Percentiles rank a stretch among this genome's conserved stretches.
These are phyloP conservation scores for Glaucomys volans DNA, from an alignment of 2,113 vertebrate species.

Conservation along the genomic window DNA sequence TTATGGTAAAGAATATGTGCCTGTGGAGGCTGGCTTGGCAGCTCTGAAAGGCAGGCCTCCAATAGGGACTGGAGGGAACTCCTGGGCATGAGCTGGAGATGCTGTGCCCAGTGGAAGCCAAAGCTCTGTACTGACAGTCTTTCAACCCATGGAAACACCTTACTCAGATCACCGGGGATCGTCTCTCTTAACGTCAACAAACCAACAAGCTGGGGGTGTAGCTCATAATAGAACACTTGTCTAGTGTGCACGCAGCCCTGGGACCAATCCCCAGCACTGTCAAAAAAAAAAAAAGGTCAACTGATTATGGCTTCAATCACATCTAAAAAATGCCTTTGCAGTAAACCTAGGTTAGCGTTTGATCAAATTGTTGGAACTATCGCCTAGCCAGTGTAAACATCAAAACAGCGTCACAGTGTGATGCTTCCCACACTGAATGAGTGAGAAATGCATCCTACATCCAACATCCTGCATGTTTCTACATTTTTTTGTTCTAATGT, in stretches of 20 bases:
- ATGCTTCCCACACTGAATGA: neutral
- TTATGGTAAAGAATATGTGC: neutral
- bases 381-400: neutral
- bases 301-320: neutral
- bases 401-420: neutral
- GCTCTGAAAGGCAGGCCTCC: neutral
- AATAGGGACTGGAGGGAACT: neutral
- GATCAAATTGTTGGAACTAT: neutral
- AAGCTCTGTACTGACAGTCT: neutral
- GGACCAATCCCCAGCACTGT: neutral
- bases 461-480: no score
- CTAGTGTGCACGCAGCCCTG: neutral
- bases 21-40: no score
- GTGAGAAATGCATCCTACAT: neutral
- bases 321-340: neutral
- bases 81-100: rapidly evolving
- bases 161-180: no score
- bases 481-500: no score
- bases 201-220: neutral
- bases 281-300: neutral
- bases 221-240: neutral
- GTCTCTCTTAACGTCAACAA: neutral
- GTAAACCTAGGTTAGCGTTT: neutral
- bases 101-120: neutral
- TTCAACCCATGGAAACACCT: neutral